These are phyloP conservation scores for Lytechinus pictus DNA, from an alignment of 35 echinoderm and acorn worm genomes.

Conservation along the genomic window DNA sequence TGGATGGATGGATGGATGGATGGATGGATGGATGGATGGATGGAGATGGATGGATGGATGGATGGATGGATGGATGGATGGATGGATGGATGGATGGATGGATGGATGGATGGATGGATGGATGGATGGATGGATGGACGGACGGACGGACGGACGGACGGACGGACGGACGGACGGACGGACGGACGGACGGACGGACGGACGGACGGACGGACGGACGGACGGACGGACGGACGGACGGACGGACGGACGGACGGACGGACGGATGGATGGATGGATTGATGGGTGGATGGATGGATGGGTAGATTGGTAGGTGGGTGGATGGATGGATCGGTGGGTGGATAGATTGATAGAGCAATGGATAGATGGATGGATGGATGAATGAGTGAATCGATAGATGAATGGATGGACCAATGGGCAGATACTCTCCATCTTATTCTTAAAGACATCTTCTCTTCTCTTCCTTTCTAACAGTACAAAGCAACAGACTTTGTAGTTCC, in stretches of 20 bases:
- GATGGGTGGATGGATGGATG: not conserved
- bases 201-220: too few species aligned
- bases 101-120: too few species aligned
- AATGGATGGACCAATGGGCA: too few species aligned
- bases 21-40: not conserved
- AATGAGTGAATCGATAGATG: too few species aligned
- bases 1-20: not conserved
- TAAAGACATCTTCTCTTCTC: not conserved
- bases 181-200: not conserved
- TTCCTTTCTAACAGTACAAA: constrained; percentile 79
- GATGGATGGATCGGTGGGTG: not conserved
- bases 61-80: not conserved
- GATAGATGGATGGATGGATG: too few species aligned
- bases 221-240: too few species aligned
- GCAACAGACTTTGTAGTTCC: constrained; percentile 98
- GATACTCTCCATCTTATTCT: too few species aligned
- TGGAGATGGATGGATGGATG: not conserved
- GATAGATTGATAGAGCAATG: not conserved
- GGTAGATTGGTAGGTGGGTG: not conserved
- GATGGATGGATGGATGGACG: too few species aligned
- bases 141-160: not conserved
- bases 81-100: not conserved
- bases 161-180: not conserved
- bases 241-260: too few species aligned
- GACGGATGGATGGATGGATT: too few species aligned